Evolutionary conservation across 35 echinoderm and acorn worm species (phyloP), one percentile per base, ranked within the genome.

Genomic region (Patiria miniata): DNA sequence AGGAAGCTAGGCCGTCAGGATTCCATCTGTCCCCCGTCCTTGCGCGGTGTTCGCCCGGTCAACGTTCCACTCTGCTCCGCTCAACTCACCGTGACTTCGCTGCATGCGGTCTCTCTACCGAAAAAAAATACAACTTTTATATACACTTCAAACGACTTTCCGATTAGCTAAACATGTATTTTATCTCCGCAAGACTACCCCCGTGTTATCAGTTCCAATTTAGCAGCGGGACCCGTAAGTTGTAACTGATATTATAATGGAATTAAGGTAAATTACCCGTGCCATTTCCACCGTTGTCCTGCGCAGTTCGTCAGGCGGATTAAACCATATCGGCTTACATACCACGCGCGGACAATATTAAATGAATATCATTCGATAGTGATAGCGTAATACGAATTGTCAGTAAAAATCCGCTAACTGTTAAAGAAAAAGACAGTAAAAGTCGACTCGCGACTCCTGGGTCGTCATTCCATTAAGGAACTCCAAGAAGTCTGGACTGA

Each of bases 121-220:
- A 22, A 73, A 12, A 47, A 47, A 47, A 47, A 47, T 47, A 47
- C 4, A 6, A 47, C 4, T 47, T 6, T 47, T 47, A 47, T 12
- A 73, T 73, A 73, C 65, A 30, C 65, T 73, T 73, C 29, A 73
- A 73, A 73, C 29, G 65, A 73, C 65, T 26, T 73, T 47, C 26
- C 34, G 65, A 73, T 73, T 73, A 73, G 65, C 65, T 73, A 73
- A 73, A 73, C 65, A 73, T 73, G 34, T 73, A 73, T 73, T 73
- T 73, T 73, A 73, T 73, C 29, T 73, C 65, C 14, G 65, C 65
- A 30, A 22, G 21, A 73, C 65, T 73, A 73, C 26, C 65, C 65
- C 65, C 65, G 26, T 73, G 65, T 73, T 73, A 73, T 73, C 65
- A 73, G 65, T 9, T 73, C 65, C 65, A 73, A 73, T 73, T 73